A percentile compares a stretch with the other conserved stretches of the same genome.
These are phyloP conservation scores for Gonioctena quinquepunctata DNA, from an alignment of 1,140 invertebrate genomes.

Conservation along the genomic window DNA sequence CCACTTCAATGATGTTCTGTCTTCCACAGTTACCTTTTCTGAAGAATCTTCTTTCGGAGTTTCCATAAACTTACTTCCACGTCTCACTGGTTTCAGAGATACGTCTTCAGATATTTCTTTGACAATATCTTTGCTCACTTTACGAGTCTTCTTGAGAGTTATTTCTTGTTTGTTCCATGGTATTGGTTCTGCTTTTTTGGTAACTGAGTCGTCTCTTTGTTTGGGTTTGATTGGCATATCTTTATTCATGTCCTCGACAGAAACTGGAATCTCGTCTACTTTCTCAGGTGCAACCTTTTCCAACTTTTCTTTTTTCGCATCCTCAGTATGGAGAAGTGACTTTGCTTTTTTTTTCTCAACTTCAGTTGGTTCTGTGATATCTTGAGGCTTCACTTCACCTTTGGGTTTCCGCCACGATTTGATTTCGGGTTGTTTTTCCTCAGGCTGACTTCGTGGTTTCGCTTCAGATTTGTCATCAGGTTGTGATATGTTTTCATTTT, in stretches of 20 bases:
- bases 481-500: neutral
- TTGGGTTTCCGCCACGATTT: constrained; percentile 33
- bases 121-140: constrained; percentile 44
- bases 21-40: neutral
- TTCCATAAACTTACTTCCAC: too few relatives aligned
- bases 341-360: constrained; percentile 20
- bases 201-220: too few relatives aligned
- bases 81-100: too few relatives aligned
- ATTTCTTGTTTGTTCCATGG: constrained; percentile 57
- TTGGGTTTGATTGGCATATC: too few relatives aligned
- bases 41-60: too few relatives aligned
- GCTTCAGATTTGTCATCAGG: constrained; percentile 16
- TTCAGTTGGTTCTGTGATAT: neutral
- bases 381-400: neutral
- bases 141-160: constrained; percentile 51
- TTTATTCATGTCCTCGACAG: too few relatives aligned
- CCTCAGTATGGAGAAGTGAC: neutral
- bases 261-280: too few relatives aligned
- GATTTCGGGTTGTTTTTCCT: neutral
- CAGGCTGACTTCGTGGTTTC: constrained; percentile 12
- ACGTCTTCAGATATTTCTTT: neutral
- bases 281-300: too few relatives aligned
- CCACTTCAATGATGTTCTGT: neutral
- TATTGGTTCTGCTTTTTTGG: constrained; percentile 38
- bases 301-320: neutral